These are phyloP conservation scores for Limnephilus rhombicus DNA, from an alignment of 2,888 invertebrate species.

Conservation along the genomic window DNA sequence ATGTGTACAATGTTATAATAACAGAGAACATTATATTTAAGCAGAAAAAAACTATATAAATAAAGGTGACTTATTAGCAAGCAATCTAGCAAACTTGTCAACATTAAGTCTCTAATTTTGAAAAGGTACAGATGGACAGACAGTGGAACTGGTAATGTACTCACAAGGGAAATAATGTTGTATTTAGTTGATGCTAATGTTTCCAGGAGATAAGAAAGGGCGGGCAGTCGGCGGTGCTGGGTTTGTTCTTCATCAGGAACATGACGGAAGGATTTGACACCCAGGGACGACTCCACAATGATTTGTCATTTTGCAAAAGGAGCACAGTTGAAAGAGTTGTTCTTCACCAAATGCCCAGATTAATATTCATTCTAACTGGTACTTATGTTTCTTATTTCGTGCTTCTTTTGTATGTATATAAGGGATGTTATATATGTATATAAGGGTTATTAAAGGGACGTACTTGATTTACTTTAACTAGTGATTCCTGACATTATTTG, in stretches of 20 bases:
- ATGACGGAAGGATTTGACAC: conserved; percentile 61
- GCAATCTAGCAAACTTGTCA: too few species aligned
- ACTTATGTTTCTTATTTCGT: not conserved
- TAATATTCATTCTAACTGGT: conserved; percentile 60
- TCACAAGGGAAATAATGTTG: not conserved
- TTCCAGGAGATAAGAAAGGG: conserved; percentile 58
- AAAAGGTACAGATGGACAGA: too few species aligned
- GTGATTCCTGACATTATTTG: too few species aligned
- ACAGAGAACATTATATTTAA: too few species aligned
- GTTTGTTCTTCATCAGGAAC: conserved; percentile 59
- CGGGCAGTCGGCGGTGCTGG: conserved; percentile 54
- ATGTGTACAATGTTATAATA: too few species aligned
- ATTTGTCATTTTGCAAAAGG: conserved; percentile 44
- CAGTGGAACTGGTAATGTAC: too few species aligned
- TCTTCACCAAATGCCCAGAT: conserved; percentile 54
- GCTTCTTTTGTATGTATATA: not conserved
- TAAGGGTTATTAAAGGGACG: too few species aligned
- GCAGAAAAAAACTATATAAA: too few species aligned
- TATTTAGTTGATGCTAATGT: conserved; percentile 48
- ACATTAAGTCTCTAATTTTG: too few species aligned
- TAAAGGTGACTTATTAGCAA: too few species aligned
- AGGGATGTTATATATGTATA: too few species aligned
- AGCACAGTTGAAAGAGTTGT: conserved; percentile 51
- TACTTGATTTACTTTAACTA: too few species aligned
- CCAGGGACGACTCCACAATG: conserved; percentile 46